Evolutionary conservation across 1,140 invertebrate genomes (phyloP), one percentile per base, ranked within the genome.

Genomic region (Batillaria attramentaria): DNA sequence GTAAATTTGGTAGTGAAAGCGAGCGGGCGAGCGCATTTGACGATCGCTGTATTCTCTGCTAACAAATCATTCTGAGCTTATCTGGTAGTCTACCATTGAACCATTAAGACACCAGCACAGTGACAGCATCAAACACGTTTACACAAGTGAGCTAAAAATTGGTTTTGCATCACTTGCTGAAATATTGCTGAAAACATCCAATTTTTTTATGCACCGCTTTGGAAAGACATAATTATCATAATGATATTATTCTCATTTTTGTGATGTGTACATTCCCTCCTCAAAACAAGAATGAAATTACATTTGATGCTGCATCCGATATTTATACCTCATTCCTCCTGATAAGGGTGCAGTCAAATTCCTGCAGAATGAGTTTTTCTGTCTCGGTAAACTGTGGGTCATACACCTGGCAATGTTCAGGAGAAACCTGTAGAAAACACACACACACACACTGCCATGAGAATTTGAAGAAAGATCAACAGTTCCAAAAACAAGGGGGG

Each of bases 251-350:
- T 18, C 16, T 39, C 66, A 69, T 42, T 66, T 33, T 62, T 28
- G 16, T 60, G 35, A 50, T 43, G 24, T 20, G 24, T 20, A 46
- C 41, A 37, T 24, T 70, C 6, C 2, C 24, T 6, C 18, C 8
- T 70, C 24, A 41, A 24, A 24, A 16, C 31, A 37, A 28, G 6
- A 41, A 16, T 2, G 39, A 70, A n/a, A n/a, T n/a, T 37, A 37
- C 31, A 70, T 13, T 70, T 18, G 20, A 18, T 31, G 8, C 39
- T 24, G 6, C 20, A 24, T 37, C 43, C 13, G 28, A 10, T 35
- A 72, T 54, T 68, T 57, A 80, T n/a, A n/a, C 81, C 78, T 82
- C 81, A 75, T 82, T 82, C n/a, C 78, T 16, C n/a, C 46, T 20
- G 3, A 80, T 72, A 33, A 79, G 37, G 33, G 50, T 28, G 65